Conservation (phyloP, 2,797 vertebrate genomes). For the Caiman crocodilus region DNA sequence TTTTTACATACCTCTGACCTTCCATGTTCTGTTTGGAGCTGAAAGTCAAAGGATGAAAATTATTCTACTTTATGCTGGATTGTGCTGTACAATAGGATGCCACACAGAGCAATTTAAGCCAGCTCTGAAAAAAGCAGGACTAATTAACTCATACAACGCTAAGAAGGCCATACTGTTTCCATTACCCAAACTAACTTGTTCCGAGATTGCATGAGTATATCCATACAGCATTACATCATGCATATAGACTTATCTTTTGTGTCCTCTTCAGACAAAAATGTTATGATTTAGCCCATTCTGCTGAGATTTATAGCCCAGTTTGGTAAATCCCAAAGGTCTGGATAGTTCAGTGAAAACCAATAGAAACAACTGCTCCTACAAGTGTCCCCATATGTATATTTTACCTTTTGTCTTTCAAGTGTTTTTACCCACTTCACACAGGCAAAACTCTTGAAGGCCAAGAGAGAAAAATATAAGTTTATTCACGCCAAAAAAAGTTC, state of each 20-base stretch:
- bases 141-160: too few species aligned
- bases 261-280: slow-evolving; percentile 44
- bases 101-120: too few species aligned
- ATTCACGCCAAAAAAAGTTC: neutral
- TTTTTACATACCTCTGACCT: slow-evolving; percentile 40
- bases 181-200: too few species aligned
- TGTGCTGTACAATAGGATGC: too few species aligned
- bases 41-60: neutral
- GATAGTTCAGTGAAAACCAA: slow-evolving; percentile 60
- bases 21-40: neutral
- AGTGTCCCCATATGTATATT: slow-evolving; percentile 60
- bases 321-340: slow-evolving; percentile 63
- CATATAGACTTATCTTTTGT: slow-evolving; percentile 27
- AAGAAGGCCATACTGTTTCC: too few species aligned
- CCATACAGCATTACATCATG: too few species aligned
- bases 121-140: too few species aligned
- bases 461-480: neutral
- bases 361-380: neutral
- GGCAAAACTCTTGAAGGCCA: neutral
- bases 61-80: too few species aligned
- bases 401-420: slow-evolving; percentile 70
- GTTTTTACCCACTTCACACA: neutral
- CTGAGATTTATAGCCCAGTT: slow-evolving; percentile 38
- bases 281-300: slow-evolving; percentile 31
- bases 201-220: too few species aligned